phyloP scores from a whole-genome alignment of 2,888 invertebrate genomes.

The Vandiemenella viatica region DNA sequence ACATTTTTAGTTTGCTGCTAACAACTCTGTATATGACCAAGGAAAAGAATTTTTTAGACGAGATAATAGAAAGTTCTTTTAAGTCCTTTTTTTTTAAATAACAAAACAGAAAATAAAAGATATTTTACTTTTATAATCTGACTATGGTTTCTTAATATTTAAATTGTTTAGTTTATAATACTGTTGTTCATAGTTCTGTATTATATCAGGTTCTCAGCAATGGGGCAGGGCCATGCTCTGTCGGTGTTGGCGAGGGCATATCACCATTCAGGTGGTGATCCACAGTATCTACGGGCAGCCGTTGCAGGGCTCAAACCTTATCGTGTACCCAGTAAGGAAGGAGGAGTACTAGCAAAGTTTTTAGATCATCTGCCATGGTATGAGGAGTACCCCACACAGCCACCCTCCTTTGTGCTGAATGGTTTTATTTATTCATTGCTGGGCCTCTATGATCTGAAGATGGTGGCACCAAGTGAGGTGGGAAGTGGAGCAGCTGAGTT shows the following conservation, averaged over 20 bases:
- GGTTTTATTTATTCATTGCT: conserved; percentile 96
- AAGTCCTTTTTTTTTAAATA: too few relatives aligned
- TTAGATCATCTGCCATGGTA: conserved; percentile 84
- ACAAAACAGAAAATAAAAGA: too few relatives aligned
- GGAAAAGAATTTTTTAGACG: too few relatives aligned
- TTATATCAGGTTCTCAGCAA: conserved; percentile 84
- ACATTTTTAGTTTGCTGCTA: too few relatives aligned
- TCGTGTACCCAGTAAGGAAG: conserved; percentile 51
- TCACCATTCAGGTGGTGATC: conserved; percentile 60
- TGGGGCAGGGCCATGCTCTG: conserved; percentile 96
- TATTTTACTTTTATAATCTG: too few relatives aligned
- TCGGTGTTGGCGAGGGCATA: conserved; percentile 88
- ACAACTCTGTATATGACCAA: too few relatives aligned
- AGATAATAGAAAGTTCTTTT: too few relatives aligned
- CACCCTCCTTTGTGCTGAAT: conserved; percentile 88
- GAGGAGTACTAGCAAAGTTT: conserved; percentile 74
- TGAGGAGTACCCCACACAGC: conserved; percentile 95
- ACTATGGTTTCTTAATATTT: too few relatives aligned
- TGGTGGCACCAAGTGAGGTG: conserved; percentile 54
- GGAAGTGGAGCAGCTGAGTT: conserved; percentile 57
- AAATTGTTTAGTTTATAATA: too few relatives aligned
- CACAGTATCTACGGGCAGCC: conserved; percentile 67
- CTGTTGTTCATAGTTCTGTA: too few relatives aligned
- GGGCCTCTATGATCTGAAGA: conserved; percentile 88
- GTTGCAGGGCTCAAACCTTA: conserved; percentile 65